phyloP scores from a whole-genome alignment of 2,888 invertebrate species.

The Odiellus spinosus region DNA sequence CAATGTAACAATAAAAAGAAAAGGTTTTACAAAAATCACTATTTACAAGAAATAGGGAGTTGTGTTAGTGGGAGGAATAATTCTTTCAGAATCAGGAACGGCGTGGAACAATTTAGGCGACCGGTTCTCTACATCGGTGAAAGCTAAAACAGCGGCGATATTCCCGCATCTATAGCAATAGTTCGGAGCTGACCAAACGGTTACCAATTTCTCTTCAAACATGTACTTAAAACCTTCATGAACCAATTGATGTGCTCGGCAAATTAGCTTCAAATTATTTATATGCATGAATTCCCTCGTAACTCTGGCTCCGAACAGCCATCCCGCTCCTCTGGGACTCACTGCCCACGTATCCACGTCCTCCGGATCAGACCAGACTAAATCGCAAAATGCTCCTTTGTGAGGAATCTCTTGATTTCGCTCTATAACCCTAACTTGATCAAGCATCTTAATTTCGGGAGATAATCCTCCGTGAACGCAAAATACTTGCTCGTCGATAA shows the following conservation, averaged over 20 bases:
- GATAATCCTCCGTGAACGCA: slow-evolving; percentile 97
- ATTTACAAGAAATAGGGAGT: slow-evolving; percentile 88
- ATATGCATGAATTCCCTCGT: slow-evolving; percentile 87
- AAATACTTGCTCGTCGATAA: slow-evolving; percentile 90
- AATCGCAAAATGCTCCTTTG: slow-evolving; percentile 94
- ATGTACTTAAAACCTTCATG: slow-evolving; percentile 98
- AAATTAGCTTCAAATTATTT: slow-evolving; percentile 82
- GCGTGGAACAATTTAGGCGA: slow-evolving; percentile 76
- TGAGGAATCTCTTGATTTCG: slow-evolving; percentile 96
- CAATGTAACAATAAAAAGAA: too few species aligned
- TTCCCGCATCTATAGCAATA: slow-evolving; percentile 99
- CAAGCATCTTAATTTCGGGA: slow-evolving; percentile 87
- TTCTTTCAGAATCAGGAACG: slow-evolving; percentile 83
- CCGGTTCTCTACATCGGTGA: slow-evolving; percentile 54
- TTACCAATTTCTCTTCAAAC: slow-evolving; percentile 91
- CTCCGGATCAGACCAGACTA: slow-evolving; percentile 99
- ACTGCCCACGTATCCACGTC: slow-evolving; percentile 85
- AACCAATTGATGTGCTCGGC: slow-evolving; percentile 95
- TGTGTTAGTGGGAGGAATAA: slow-evolving; percentile 77
- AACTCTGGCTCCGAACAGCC: slow-evolving; percentile 88
- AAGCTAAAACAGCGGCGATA: slow-evolving; percentile 87
- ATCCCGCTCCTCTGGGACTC: slow-evolving; percentile 92
- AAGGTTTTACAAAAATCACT: too few species aligned
- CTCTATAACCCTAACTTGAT: slow-evolving; percentile 88
- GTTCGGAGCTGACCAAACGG: slow-evolving; percentile 99